These are phyloP conservation scores for Microtus ochrogaster DNA, from an alignment of 2,113 vertebrate species.

Conservation along the genomic window DNA sequence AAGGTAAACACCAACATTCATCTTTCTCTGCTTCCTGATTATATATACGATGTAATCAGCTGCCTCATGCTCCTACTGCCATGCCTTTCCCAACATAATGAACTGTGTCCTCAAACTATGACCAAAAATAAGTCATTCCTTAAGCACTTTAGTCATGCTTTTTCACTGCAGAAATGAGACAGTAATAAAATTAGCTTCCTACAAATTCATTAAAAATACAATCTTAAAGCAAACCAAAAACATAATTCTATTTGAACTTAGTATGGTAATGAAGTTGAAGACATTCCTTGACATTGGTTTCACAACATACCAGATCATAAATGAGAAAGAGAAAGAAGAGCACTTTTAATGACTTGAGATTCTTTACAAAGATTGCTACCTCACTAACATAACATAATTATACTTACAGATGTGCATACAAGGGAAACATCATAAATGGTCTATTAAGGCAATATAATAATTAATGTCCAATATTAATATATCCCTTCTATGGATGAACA, in stretches of 20 bases:
- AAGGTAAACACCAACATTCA: neutral
- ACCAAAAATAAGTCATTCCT: neutral
- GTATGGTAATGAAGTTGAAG: neutral
- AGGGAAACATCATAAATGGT: neutral
- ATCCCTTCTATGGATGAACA: constrained; percentile 1
- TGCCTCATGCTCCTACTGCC: neutral
- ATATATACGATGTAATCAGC: neutral
- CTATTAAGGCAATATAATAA: neutral
- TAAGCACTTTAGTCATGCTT: neutral
- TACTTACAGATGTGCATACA: neutral
- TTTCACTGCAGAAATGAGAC: neutral
- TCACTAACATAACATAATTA: neutral
- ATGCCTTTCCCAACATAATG: neutral
- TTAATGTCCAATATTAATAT: constrained; percentile 6
- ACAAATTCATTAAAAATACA: constrained; percentile 28
- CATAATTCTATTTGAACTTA: neutral
- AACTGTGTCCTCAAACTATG: neutral
- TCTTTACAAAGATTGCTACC: neutral
- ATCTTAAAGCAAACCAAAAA: constrained; percentile 29
- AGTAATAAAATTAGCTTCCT: neutral
- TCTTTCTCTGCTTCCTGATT: neutral
- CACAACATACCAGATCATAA: neutral
- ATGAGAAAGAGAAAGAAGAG: neutral
- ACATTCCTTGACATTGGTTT: constrained; percentile 23
- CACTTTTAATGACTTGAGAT: neutral